Evolutionary conservation across 2,113 vertebrate genomes (phyloP).

Genomic region (Alexandromys fortis): DNA sequence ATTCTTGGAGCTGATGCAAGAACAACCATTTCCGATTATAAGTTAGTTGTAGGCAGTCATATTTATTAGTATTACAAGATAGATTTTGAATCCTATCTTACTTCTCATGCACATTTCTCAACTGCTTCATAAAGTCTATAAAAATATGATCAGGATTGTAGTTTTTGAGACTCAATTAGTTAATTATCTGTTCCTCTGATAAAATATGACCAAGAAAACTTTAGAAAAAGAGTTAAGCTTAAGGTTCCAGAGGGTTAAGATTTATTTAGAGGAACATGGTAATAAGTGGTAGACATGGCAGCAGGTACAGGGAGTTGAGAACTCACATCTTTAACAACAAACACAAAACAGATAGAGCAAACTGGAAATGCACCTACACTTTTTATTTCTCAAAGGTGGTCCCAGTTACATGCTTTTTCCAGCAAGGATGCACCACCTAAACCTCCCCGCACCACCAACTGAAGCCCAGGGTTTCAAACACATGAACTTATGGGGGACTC

Average conservation of each 20-base stretch:
- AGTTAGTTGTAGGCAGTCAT: not conserved
- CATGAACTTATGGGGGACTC: not conserved
- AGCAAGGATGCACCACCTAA: not conserved
- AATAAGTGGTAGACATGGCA: not conserved
- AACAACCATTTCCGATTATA: not conserved
- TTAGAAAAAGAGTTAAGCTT: not conserved
- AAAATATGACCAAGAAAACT: not conserved
- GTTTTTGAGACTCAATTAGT: not conserved
- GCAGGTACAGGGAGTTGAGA: not conserved
- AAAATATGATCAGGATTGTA: not conserved
- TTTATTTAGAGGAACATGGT: too few relatives aligned
- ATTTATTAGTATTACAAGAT: not conserved
- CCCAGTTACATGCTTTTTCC: not conserved
- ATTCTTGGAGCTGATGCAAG: not conserved
- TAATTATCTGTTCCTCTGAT: not conserved
- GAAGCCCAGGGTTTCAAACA: not conserved
- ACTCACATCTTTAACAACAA: not conserved
- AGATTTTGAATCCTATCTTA: not conserved
- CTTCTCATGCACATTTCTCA: not conserved
- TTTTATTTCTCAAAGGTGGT: not conserved
- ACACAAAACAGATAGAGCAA: not conserved
- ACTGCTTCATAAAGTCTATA: not conserved
- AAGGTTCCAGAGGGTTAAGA: not conserved
- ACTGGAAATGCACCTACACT: too few relatives aligned
- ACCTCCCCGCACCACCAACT: not conserved